phyloP scores from a whole-genome alignment of 2,797 vertebrate species.

The Sphenopsis melanotis region DNA sequence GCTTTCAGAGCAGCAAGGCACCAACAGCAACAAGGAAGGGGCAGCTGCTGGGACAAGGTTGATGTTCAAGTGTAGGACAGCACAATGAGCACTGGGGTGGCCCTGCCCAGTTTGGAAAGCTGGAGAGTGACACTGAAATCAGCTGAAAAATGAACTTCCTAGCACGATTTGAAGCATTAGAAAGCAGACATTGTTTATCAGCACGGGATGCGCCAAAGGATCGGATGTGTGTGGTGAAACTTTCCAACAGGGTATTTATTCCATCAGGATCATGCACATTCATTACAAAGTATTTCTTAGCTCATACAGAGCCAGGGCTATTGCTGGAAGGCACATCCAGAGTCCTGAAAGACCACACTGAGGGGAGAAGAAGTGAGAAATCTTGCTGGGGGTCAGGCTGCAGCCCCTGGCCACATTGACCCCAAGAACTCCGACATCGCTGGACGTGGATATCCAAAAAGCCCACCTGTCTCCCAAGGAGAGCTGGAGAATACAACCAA shows the following conservation, averaged over 20 bases:
- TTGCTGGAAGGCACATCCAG: not conserved
- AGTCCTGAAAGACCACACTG: too few species aligned
- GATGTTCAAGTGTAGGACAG: not conserved
- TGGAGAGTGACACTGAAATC: not conserved
- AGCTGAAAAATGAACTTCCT: not conserved
- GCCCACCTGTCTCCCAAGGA: rapidly evolving
- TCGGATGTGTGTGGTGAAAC: too few species aligned
- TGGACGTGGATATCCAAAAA: rapidly evolving
- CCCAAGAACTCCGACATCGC: rapidly evolving
- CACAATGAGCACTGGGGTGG: too few species aligned
- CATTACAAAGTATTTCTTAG: too few species aligned
- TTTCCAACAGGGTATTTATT: not conserved
- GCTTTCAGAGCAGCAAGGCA: not conserved
- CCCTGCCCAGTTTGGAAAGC: not conserved
- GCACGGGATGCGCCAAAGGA: not conserved
- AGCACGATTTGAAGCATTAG: not conserved
- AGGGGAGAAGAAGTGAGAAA: not conserved
- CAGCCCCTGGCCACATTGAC: not conserved
- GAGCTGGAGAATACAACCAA: not conserved
- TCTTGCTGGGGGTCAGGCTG: not conserved
- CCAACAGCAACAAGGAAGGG: rapidly evolving
- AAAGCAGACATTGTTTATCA: not conserved
- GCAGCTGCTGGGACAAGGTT: rapidly evolving
- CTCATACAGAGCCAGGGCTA: not conserved
- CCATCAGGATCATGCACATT: not conserved